phyloP scores from a whole-genome alignment of 2,113 vertebrate genomes.

The Eidolon helvum region DNA sequence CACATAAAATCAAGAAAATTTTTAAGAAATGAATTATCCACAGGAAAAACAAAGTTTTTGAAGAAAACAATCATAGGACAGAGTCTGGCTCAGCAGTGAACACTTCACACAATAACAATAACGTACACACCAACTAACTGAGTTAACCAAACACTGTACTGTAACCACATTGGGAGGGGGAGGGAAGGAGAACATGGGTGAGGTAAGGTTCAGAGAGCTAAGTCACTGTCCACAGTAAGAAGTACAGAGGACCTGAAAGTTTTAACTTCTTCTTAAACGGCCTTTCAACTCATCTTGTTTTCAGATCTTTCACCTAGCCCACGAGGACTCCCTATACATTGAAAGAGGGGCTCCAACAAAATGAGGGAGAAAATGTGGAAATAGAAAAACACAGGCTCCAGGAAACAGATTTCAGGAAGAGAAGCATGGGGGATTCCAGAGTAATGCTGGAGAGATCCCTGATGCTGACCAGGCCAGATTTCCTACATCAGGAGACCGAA shows the following conservation, averaged over 20 bases:
- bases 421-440: neutral
- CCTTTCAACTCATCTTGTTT: neutral
- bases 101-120: neutral
- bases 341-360: neutral
- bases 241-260: no score
- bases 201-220: rapidly evolving
- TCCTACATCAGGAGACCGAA: neutral
- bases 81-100: neutral
- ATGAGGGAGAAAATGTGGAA: neutral
- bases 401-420: neutral
- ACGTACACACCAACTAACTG: no score
- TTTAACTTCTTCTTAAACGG: neutral
- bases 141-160: neutral
- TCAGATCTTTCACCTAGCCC: neutral
- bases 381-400: neutral
- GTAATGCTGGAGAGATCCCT: neutral
- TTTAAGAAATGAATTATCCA: neutral
- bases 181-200: neutral
- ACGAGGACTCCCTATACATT: neutral
- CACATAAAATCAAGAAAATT: neutral
- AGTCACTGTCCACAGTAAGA: neutral
- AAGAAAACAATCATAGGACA: neutral
- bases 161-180: rapidly evolving
- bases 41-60: neutral
- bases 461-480: neutral